Evolutionary conservation across 1,140 invertebrate genomes (phyloP), one percentile per base, ranked within the genome.

Genomic region (Neotoxoptera formosana): DNA sequence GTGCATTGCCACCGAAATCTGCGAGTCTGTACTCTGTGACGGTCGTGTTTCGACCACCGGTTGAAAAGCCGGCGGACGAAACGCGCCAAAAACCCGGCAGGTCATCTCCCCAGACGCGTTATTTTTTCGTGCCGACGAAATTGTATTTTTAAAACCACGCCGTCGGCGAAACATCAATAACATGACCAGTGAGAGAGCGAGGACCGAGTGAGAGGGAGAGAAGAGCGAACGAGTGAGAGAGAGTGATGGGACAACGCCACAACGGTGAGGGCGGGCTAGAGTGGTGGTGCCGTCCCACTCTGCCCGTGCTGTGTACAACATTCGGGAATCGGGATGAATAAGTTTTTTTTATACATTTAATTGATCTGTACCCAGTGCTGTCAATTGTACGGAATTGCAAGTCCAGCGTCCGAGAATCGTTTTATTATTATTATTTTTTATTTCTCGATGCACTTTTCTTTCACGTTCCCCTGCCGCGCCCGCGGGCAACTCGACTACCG

Each of bases 351-450:
- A 47, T 53, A 51, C n/a, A 9, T 81, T 92, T 92, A 92, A 84
- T 92, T 92, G 91, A 92, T 92, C 67, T 83, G 91, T 92, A 48
- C 67, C 67, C 91, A 92, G 91, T 92, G 91, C 76, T 92, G 91
- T 92, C 91, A 92, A 92, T 92, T 83, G 91, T 83, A n/a, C 91
- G 76, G 91, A 92, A 92, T 92, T 92, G 47, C 76, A 92, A 92
- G 60, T 92, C 47, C 91, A 81, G 47, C 91, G 91, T 92, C 76
- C 88, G 88, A 89, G 51, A 89, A 89, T 25, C 14, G 34, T 25
- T 89, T 67, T 30, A 67, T 17, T 67, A 67, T 67, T 76, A 34
- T 76, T n/a, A 7, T 14, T 67, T 23, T 34, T 23, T 8, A 23
- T 89, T 34, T 36, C 34, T 89, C 88, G n/a, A 89, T 89, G 88